Evolutionary conservation across 2,797 vertebrate genomes (phyloP), one percentile per base, ranked within the genome.

Genomic region (Enteromius fasciolatus): DNA sequence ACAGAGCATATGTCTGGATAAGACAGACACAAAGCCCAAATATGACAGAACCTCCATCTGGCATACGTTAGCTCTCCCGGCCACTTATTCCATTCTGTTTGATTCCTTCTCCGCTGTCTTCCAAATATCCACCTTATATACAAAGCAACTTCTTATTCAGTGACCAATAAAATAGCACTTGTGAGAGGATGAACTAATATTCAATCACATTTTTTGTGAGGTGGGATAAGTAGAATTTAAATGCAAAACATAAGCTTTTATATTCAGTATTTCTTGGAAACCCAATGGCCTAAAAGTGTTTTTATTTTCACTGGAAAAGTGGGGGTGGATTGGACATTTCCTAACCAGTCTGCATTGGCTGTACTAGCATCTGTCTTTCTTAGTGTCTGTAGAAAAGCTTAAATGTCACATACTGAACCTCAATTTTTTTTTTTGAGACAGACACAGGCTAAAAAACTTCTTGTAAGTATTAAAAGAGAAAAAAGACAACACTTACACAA

Each of bases 21-120:
- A 88, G 33, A 84, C 79, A 83, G 72, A 78, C 82, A 81, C 57
- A 63, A 67, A 67, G 68, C 63, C 41, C 64, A 48, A 50, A 75
- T 75, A 82, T 73, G 76, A 83, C 68, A 48, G 72, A 82, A 77
- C 68, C 25, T 54, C 84, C 86, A 90, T 86, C 83, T 87, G 85
- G 81, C 44, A 81, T 31, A 64, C 10, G 76, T 88, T 86, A 87
- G 70, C 68, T 25, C 44, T 78, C 69, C 66, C 72, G 68, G 77
- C 83, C 72, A 50, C 76, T 87, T 81, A 87, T 83, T 80, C 61
- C 74, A 28, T 59, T 86, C 80, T 80, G 28, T 86, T 88, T 84
- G 75, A 81, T 80, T 84, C 64, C 66, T 74, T 63, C 77, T 81
- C 36, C 7, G 23, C 8, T 76, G 76, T 66, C 75, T 84, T 72